These are phyloP conservation scores for Mesoligia furuncula DNA, from an alignment of 2,888 invertebrate genomes.

Conservation along the genomic window DNA sequence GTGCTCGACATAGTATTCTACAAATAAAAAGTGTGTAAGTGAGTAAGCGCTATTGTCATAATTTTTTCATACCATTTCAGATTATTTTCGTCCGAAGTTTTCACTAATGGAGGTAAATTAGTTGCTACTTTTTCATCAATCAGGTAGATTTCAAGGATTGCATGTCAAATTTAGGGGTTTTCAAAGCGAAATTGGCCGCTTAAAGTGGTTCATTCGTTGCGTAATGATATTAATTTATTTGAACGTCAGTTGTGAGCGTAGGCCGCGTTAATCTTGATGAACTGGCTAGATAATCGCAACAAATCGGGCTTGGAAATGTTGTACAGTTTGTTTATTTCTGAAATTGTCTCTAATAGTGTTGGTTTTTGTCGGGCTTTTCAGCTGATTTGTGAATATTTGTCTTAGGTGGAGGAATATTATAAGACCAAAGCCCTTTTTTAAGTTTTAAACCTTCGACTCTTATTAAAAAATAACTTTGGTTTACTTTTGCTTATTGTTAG, in stretches of 20 bases:
- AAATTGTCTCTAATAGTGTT: constrained; percentile 20
- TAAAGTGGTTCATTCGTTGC: constrained; percentile 61
- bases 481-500: not conserved
- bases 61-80: not conserved
- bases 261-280: constrained; percentile 81
- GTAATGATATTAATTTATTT: constrained; percentile 73
- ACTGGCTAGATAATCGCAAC: constrained; percentile 81
- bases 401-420: not conserved
- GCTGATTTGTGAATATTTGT: not conserved
- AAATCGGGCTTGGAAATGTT: constrained; percentile 76
- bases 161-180: constrained; percentile 56
- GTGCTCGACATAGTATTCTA: not conserved
- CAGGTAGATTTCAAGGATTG: constrained; percentile 27
- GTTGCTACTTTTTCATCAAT: constrained; percentile 2
- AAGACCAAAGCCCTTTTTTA: not conserved
- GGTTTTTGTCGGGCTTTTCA: not conserved
- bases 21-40: not conserved
- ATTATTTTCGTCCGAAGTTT: not conserved
- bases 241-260: constrained; percentile 69
- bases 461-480: not conserved
- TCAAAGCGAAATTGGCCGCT: constrained; percentile 51
- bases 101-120: not conserved
- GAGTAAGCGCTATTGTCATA: not conserved
- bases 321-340: constrained; percentile 66
- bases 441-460: too few species aligned